Percentiles rank a stretch among this genome's conserved stretches.
phyloP scores from a whole-genome alignment of 2,888 invertebrate genomes.

The Vanessa cardui region DNA sequence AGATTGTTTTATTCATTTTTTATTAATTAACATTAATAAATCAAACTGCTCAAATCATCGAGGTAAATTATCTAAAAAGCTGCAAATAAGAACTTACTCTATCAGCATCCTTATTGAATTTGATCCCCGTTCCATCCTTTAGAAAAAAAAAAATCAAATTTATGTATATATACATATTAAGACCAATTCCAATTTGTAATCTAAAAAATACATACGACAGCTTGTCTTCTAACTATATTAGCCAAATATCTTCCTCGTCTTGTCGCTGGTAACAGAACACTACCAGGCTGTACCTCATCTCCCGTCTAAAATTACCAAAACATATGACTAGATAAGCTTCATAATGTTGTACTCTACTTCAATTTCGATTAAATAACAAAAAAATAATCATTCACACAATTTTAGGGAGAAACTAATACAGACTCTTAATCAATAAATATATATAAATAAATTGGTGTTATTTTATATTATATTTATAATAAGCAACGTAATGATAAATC shows the following conservation, averaged over 20 bases:
- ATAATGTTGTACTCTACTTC: no score
- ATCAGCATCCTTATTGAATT: slow-evolving; percentile 77
- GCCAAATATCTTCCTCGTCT: slow-evolving; percentile 70
- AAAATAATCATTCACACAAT: no score
- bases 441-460: no score
- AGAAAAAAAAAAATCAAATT: slow-evolving; percentile 30
- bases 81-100: slow-evolving; percentile 54
- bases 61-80: not conserved
- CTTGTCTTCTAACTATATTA: slow-evolving; percentile 70
- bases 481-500: no score
- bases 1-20: no score
- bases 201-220: slow-evolving; percentile 59
- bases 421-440: no score
- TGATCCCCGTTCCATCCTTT: slow-evolving; percentile 74
- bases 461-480: no score
- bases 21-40: no score
- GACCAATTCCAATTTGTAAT: not conserved
- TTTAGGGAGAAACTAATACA: no score
- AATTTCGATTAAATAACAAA: no score
- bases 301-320: slow-evolving; percentile 53
- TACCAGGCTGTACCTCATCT: slow-evolving; percentile 65
- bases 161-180: not conserved
- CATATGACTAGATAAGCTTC: no score
- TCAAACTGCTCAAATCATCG: no score
- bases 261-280: slow-evolving; percentile 68